Conservation (phyloP, 2,113 vertebrate genomes). For the Microcebus tavaratra region DNA sequence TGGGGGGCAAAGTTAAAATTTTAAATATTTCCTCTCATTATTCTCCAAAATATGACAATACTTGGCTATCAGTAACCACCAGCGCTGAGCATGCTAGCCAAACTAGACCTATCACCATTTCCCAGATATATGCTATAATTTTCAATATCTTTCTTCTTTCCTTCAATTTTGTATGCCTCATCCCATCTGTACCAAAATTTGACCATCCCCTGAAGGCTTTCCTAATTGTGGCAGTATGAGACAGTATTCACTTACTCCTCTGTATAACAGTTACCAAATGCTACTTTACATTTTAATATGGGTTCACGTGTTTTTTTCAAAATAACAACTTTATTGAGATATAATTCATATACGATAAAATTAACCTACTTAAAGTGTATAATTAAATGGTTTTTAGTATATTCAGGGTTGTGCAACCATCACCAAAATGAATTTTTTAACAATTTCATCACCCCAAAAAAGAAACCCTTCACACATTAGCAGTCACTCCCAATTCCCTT, state of each 20-base stretch:
- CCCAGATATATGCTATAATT: background rate
- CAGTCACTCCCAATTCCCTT: background rate
- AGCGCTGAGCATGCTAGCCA: background rate
- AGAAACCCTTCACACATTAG: background rate
- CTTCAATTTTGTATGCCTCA: background rate
- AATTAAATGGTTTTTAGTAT: background rate
- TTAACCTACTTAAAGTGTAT: background rate
- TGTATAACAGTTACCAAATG: background rate
- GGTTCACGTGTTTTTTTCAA: background rate
- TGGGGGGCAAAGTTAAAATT: background rate
- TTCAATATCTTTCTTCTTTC: background rate
- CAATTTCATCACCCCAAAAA: background rate
- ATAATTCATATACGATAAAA: background rate
- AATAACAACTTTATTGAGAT: background rate
- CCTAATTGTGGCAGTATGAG: background rate
- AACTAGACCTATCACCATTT: background rate
- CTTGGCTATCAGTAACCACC: background rate
- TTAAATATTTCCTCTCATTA: background rate
- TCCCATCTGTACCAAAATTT: background rate
- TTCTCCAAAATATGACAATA: background rate
- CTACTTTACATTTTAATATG: slow-evolving; percentile 2
- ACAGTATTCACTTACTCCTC: background rate
- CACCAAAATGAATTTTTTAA: background rate
- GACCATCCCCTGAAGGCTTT: background rate
- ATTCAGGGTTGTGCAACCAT: background rate